Evolutionary conservation across 2,888 invertebrate genomes (phyloP).

Genomic region (Myopa testacea): DNA sequence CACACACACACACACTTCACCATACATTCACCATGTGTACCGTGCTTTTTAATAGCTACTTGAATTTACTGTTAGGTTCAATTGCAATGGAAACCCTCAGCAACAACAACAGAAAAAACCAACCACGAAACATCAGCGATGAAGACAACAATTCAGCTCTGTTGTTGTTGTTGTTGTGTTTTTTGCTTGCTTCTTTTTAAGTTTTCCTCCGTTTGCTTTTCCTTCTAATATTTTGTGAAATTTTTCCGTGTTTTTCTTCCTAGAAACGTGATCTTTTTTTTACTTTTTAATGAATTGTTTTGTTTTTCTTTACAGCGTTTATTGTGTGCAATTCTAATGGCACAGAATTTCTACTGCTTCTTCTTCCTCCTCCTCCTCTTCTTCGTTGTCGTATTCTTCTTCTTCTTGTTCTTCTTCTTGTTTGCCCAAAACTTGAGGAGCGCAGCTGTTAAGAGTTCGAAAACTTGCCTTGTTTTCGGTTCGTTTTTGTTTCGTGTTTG

Average conservation of each 20-base stretch:
- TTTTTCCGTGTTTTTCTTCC: constrained; percentile 21
- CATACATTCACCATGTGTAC: not conserved
- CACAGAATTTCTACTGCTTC: constrained; percentile 37
- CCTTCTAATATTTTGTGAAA: constrained; percentile 12
- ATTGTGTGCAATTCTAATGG: constrained; percentile 60
- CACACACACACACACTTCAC: constrained; percentile 42
- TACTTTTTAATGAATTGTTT: constrained; percentile 56
- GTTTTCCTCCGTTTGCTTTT: not conserved
- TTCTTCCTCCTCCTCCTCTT: no score
- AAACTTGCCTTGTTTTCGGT: constrained; percentile 10
- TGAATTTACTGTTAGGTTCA: constrained; percentile 52
- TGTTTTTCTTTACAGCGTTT: constrained; percentile 16
- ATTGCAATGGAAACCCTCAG: constrained; percentile 37
- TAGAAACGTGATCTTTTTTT: constrained; percentile 63
- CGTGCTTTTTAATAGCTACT: constrained; percentile 50
- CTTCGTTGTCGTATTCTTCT: no score
- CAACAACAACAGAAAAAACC: not conserved
- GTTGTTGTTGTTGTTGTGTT: constrained; percentile 42
- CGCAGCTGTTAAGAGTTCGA: constrained; percentile 27
- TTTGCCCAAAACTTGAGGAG: constrained; percentile 21
- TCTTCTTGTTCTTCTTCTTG: constrained; percentile 32
- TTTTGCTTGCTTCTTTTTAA: constrained; percentile 7
- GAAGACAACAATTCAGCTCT: constrained; percentile 12
- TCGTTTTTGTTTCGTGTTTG: not conserved
- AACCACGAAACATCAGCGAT: not conserved